Conservation (phyloP, 2,797 vertebrate genomes). For the Cuniculus paca region DNA sequence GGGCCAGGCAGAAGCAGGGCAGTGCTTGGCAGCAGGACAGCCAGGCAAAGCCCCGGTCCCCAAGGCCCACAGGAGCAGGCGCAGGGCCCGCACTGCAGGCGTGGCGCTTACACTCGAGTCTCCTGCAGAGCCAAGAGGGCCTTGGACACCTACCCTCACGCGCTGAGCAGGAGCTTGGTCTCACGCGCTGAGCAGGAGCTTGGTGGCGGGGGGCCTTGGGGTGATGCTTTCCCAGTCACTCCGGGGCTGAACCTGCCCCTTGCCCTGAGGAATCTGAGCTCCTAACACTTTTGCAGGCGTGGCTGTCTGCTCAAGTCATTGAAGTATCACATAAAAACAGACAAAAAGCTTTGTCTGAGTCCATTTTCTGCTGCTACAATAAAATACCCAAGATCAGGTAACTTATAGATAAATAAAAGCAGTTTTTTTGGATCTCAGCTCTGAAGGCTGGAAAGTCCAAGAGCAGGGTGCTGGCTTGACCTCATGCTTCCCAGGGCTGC, state of each 20-base stretch:
- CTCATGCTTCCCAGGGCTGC: background rate
- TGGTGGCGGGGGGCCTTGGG: background rate
- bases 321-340: constrained; percentile 11
- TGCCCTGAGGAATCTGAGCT: background rate
- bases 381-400: background rate
- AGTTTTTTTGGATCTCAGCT: background rate
- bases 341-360: background rate
- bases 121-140: background rate
- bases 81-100: background rate
- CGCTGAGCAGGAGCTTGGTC: background rate
- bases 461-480: background rate
- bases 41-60: background rate
- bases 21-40: background rate
- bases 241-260: background rate
- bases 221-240: background rate
- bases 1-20: too few species aligned
- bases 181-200: background rate
- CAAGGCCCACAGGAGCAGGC: background rate
- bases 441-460: background rate
- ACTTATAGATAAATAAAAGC: background rate
- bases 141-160: background rate
- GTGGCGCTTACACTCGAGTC: background rate
- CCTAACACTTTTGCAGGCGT: background rate
- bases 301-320: background rate
- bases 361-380: background rate